Evolutionary conservation across 2,888 invertebrate genomes (phyloP).

Genomic region (Ganaspis brasiliensis): DNA sequence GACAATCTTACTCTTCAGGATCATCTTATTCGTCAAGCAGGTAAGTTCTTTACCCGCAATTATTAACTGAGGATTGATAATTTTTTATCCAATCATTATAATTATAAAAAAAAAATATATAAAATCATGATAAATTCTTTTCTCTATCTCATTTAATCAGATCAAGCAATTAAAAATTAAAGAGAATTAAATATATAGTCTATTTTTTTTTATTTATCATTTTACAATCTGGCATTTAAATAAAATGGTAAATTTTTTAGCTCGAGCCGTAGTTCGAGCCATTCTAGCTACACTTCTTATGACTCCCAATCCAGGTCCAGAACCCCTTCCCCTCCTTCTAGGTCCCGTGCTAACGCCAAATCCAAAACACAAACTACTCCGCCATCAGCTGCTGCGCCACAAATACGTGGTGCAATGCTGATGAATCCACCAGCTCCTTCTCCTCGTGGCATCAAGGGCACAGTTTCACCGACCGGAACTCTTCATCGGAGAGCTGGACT

Average conservation of each 20-base stretch:
- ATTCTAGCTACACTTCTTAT: constrained; percentile 81
- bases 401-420: constrained; percentile 85
- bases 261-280: constrained; percentile 81
- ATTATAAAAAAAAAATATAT: no score
- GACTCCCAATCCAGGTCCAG: constrained; percentile 81
- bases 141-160: no score
- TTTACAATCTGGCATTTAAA: constrained; percentile 19
- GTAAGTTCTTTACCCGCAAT: constrained; percentile 74
- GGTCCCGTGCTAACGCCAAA: constrained; percentile 78
- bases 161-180: no score
- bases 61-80: no score
- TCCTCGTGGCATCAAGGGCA: constrained; percentile 81
- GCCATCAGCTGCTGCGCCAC: constrained; percentile 75
- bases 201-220: neutral
- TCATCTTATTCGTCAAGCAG: constrained; percentile 86
- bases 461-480: constrained; percentile 77
- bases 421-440: constrained; percentile 90
- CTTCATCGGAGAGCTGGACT: constrained; percentile 77
- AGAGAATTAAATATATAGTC: neutral
- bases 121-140: no score
- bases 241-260: constrained; percentile 73
- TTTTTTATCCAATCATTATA: no score
- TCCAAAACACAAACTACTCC: constrained; percentile 74
- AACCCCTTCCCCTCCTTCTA: constrained; percentile 81
- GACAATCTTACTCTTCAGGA: constrained; percentile 87